Conservation (phyloP, 2,888 invertebrate species). For the Belgica antarctica region DNA sequence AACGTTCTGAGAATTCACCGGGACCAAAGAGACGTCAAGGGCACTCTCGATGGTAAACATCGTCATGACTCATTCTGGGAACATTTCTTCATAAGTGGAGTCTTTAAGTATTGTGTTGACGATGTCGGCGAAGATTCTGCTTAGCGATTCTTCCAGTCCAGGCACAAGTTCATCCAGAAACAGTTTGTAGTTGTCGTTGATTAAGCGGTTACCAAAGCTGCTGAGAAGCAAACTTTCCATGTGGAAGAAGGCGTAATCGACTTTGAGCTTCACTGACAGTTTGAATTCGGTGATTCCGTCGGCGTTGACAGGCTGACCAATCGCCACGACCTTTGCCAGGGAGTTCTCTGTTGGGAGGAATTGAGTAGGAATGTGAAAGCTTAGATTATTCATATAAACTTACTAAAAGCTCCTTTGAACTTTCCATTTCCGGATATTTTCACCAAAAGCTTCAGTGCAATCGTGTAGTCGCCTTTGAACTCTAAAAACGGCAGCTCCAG, state of each 20-base stretch:
- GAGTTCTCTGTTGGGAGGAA: slow-evolving; percentile 18
- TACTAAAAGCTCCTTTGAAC: slow-evolving; percentile 20
- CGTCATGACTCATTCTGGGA: slow-evolving; percentile 9
- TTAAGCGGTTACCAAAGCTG: slow-evolving; percentile 9
- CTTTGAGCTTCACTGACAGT: slow-evolving; percentile 13
- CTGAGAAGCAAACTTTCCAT: slow-evolving; percentile 13
- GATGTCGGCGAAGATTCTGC: slow-evolving; percentile 7
- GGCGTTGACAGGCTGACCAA: neutral
- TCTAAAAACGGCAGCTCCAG: neutral
- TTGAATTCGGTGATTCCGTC: neutral
- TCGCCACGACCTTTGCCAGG: neutral
- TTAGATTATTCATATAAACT: neutral
- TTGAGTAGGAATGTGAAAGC: neutral
- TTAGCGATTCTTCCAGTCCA: slow-evolving; percentile 9
- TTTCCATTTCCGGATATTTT: slow-evolving; percentile 31
- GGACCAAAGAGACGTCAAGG: no score
- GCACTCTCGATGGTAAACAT: no score
- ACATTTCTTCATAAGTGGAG: slow-evolving; percentile 32
- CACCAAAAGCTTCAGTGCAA: slow-evolving; percentile 4
- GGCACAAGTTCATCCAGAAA: slow-evolving; percentile 23
- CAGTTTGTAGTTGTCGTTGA: slow-evolving; percentile 32
- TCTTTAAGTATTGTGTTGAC: slow-evolving; percentile 25
- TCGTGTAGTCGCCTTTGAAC: slow-evolving; percentile 30
- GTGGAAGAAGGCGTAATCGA: slow-evolving; percentile 2
- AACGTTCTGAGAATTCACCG: no score